These are phyloP conservation scores for Anoplolepis gracilipes DNA, from an alignment of 1,140 invertebrate species.

Conservation along the genomic window DNA sequence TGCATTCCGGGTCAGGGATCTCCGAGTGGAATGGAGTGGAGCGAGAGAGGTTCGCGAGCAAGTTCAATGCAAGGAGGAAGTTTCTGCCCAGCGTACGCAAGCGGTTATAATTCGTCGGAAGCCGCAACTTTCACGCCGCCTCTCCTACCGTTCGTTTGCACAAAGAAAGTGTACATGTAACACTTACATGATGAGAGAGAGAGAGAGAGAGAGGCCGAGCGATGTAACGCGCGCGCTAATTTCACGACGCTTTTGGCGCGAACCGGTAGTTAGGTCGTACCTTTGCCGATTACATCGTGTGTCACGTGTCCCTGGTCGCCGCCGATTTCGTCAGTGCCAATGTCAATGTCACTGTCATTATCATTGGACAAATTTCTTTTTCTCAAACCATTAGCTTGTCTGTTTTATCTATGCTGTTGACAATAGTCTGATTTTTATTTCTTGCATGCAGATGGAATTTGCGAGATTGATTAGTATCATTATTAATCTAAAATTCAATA, in stretches of 20 bases:
- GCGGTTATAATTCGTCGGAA: conserved; percentile 59
- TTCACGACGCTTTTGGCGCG: conserved; percentile 48
- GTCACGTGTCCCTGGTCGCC: conserved; percentile 32
- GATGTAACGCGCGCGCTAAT: conserved; percentile 73
- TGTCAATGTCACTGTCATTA: conserved; percentile 72
- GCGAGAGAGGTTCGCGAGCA: conserved; percentile 32
- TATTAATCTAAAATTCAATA: background rate
- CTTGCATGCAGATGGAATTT: background rate
- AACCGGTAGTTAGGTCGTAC: conserved; percentile 22
- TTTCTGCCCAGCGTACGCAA: conserved; percentile 9
- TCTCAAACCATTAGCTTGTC: background rate
- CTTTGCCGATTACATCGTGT: conserved; percentile 20
- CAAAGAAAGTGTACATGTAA: conserved; percentile 83
- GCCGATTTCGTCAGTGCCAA: conserved; percentile 75
- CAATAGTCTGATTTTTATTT: background rate
- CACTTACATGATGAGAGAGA: conserved; percentile 76
- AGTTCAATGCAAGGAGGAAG: conserved; percentile 77
- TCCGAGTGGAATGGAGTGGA: conserved; percentile 26
- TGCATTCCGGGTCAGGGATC: conserved; percentile 71
- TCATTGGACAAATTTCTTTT: background rate
- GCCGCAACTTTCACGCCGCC: conserved; percentile 36
- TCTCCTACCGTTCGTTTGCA: conserved; percentile 37
- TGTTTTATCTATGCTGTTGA: background rate
- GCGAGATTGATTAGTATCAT: background rate
- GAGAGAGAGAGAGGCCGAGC: conserved; percentile 10